phyloP scores from a whole-genome alignment of 2,797 vertebrate genomes.

The Rhadinocentrus ornatus region DNA sequence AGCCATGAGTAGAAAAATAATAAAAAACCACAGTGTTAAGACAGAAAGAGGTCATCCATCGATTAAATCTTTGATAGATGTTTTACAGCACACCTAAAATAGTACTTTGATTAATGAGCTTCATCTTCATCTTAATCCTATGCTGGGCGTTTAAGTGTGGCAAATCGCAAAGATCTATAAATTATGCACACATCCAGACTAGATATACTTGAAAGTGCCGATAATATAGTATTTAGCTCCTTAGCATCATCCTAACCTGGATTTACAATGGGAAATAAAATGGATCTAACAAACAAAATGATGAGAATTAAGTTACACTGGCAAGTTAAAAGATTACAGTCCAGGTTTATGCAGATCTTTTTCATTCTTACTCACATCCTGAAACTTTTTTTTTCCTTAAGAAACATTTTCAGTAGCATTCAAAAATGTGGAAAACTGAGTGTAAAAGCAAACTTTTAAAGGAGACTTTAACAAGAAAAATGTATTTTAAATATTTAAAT shows the following conservation, averaged over 20 bases:
- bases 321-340: not conserved
- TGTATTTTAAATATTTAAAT: constrained; percentile 23
- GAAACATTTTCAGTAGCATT: no score
- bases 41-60: constrained; percentile 23
- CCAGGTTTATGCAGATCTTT: constrained; percentile 20
- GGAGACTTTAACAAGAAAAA: constrained; percentile 4
- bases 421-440: not conserved
- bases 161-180: constrained; percentile 13
- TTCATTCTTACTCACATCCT: constrained; percentile 6
- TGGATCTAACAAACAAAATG: not conserved
- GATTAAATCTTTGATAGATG: constrained; percentile 42
- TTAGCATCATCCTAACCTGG: not conserved
- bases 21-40: constrained; percentile 1
- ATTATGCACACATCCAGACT: constrained; percentile 7
- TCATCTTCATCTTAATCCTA: constrained; percentile 23
- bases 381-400: constrained; percentile 1
- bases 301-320: not conserved
- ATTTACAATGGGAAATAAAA: constrained; percentile 22
- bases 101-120: constrained; percentile 30
- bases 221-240: constrained; percentile 23
- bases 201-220: constrained; percentile 14
- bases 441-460: not conserved
- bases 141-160: not conserved
- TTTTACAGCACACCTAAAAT: constrained; percentile 31
- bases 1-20: constrained; percentile 21